Conservation (phyloP, 2,797 vertebrate genomes). For the Champsocephalus gunnari region DNA sequence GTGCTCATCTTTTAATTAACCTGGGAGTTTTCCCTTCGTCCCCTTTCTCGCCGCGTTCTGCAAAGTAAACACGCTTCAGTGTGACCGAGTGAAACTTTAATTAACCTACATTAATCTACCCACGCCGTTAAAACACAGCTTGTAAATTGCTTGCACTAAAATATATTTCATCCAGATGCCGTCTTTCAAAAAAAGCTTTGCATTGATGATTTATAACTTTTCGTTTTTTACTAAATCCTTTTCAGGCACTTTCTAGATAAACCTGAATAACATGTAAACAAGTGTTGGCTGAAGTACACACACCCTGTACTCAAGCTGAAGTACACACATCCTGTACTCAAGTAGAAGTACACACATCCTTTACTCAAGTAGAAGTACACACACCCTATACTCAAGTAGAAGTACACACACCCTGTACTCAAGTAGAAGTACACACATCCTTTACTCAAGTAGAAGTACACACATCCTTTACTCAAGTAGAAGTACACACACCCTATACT, state of each 20-base stretch:
- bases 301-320: no score
- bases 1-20: slow-evolving; percentile 78
- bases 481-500: no score
- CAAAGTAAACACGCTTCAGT: slow-evolving; percentile 31
- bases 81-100: slow-evolving; percentile 29
- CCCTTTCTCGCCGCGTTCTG: neutral
- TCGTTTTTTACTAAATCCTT: neutral
- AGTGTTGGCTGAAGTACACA: no score
- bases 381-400: no score
- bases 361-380: no score
- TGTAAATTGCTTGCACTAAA: neutral
- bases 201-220: neutral
- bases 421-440: no score
- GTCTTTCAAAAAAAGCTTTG: neutral
- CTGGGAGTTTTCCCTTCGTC: slow-evolving; percentile 46
- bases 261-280: neutral
- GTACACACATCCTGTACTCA: no score
- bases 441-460: no score
- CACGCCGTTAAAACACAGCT: slow-evolving; percentile 13
- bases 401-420: no score
- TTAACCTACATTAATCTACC: slow-evolving; percentile 37
- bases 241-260: neutral
- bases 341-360: no score
- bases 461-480: no score
- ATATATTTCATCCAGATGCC: neutral